These are phyloP conservation scores for Hyperoplus immaculatus DNA, from an alignment of 2,797 vertebrate species.

Conservation along the genomic window DNA sequence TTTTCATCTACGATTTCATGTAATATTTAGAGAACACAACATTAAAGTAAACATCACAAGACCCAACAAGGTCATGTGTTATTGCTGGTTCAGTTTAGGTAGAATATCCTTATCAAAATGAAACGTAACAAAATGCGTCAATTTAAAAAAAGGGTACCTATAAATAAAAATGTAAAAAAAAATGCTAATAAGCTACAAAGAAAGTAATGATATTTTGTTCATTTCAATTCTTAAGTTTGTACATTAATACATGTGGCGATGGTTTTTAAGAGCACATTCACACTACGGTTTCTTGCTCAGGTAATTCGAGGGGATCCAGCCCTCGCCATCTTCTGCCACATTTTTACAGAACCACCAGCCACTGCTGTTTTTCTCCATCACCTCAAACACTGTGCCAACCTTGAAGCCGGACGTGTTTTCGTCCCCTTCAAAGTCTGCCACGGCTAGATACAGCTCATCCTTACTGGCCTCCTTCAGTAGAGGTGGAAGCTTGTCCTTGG, in stretches of 20 bases:
- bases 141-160: slow-evolving; percentile 76
- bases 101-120: slow-evolving; percentile 69
- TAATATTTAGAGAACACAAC: slow-evolving; percentile 53
- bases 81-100: slow-evolving; percentile 76
- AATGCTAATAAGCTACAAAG: slow-evolving; percentile 74
- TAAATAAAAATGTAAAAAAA: slow-evolving; percentile 78
- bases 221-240: slow-evolving; percentile 33
- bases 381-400: slow-evolving; percentile 95
- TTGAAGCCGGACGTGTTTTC: slow-evolving; percentile 95
- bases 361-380: slow-evolving; percentile 92
- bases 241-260: slow-evolving; percentile 15
- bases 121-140: slow-evolving; percentile 69
- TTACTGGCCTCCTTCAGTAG: slow-evolving; percentile 84
- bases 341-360: slow-evolving; percentile 99
- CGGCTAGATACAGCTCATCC: slow-evolving; percentile 92
- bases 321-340: slow-evolving; percentile 90
- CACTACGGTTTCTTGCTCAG: slow-evolving; percentile 94
- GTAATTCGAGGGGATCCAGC: slow-evolving; percentile 99
- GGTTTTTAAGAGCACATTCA: slow-evolving; percentile 14
- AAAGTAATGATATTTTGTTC: slow-evolving; percentile 60
- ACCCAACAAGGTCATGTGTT: slow-evolving; percentile 59
- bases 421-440: slow-evolving; percentile 96
- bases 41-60: slow-evolving; percentile 69
- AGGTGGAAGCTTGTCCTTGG: slow-evolving; percentile 87
- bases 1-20: slow-evolving; percentile 36